These are phyloP conservation scores for Nesoenas mayeri DNA, from an alignment of 2,113 vertebrate genomes.

Conservation along the genomic window DNA sequence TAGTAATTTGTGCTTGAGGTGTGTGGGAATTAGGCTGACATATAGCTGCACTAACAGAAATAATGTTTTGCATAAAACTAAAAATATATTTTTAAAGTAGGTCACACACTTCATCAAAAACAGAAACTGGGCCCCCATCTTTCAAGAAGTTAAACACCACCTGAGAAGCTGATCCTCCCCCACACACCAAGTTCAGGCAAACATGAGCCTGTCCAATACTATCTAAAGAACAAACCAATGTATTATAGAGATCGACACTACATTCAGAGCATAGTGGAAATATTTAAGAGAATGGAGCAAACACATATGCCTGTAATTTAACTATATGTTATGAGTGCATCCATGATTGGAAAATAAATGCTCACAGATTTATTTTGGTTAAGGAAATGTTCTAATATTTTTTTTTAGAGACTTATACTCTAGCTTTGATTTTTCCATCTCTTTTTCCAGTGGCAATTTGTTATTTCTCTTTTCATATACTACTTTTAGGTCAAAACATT, in stretches of 20 bases:
- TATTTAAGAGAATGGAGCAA: neutral
- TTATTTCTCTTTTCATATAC: neutral
- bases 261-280: neutral
- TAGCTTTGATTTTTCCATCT: neutral
- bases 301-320: neutral
- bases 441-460: neutral
- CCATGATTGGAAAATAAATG: neutral
- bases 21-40: neutral
- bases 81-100: neutral
- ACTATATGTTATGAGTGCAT: neutral
- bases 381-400: neutral
- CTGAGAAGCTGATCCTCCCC: neutral
- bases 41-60: neutral
- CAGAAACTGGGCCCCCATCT: neutral
- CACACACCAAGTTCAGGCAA: neutral
- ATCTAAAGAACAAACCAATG: neutral
- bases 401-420: neutral
- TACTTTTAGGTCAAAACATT: neutral
- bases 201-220: neutral
- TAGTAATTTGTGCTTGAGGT: neutral
- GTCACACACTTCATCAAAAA: slow-evolving; percentile 20
- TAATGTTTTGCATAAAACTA: neutral
- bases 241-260: neutral
- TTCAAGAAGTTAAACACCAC: slow-evolving; percentile 12
- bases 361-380: neutral